These are phyloP conservation scores for Salvator merianae DNA, from an alignment of 2,113 vertebrate genomes.

Conservation along the genomic window DNA sequence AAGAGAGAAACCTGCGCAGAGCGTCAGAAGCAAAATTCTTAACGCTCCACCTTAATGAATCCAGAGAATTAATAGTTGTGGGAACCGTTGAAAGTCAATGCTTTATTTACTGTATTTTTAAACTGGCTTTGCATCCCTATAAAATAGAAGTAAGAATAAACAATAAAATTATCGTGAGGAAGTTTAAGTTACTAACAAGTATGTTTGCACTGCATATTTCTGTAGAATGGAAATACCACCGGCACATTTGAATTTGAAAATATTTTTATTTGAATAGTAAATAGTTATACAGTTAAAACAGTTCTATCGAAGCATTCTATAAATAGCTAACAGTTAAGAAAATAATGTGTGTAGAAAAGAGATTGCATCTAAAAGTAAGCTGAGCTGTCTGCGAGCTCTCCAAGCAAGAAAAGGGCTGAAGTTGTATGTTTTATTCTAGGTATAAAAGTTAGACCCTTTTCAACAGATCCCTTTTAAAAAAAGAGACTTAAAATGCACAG, in stretches of 20 bases:
- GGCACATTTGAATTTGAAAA: slow-evolving; percentile 87
- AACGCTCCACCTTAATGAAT: not conserved
- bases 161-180: no score
- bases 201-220: no score
- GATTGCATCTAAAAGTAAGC: slow-evolving; percentile 99
- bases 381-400: slow-evolving; percentile 83
- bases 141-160: no score
- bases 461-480: slow-evolving; percentile 71
- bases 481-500: slow-evolving; percentile 85
- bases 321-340: slow-evolving; percentile 99
- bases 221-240: not conserved
- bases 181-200: no score
- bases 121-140: no score
- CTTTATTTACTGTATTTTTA: no score
- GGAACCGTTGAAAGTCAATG: not conserved
- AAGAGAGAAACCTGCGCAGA: not conserved
- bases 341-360: slow-evolving; percentile 99
- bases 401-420: slow-evolving; percentile 70
- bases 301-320: slow-evolving; percentile 98
- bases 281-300: slow-evolving; percentile 95
- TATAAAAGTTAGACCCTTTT: slow-evolving; percentile 83
- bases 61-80: not conserved
- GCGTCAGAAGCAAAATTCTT: not conserved
- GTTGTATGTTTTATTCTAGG: slow-evolving; percentile 78
- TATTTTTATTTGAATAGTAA: slow-evolving; percentile 96